Evolutionary conservation across 2,113 vertebrate genomes (phyloP).

Genomic region (Pedionomus torquatus): DNA sequence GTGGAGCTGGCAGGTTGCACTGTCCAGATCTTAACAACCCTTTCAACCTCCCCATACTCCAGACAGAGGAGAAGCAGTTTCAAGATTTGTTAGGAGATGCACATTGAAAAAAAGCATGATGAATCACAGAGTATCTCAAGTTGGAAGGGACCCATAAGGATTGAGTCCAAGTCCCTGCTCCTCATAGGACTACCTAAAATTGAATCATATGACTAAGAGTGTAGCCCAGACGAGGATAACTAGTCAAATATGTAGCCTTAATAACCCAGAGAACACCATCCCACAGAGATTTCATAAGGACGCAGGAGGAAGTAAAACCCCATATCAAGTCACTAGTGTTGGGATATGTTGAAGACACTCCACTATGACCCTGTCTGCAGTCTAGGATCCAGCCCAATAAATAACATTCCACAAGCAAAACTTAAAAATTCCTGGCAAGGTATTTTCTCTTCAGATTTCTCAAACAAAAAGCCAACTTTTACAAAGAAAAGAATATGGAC

Average conservation of each 20-base stretch:
- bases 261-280: not conserved
- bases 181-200: not conserved
- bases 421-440: not conserved
- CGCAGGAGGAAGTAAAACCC: not conserved
- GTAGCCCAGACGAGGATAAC: not conserved
- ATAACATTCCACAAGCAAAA: not conserved
- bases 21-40: not conserved
- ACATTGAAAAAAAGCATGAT: not conserved
- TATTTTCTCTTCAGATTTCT: not conserved
- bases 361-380: not conserved
- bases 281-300: not conserved
- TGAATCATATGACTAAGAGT: not conserved
- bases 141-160: not conserved
- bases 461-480: not conserved
- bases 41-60: not conserved
- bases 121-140: not conserved
- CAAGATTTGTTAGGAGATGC: not conserved
- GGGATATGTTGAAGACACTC: not conserved
- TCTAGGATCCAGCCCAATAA: not conserved
- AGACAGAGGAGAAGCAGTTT: not conserved
- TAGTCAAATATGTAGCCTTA: not conserved
- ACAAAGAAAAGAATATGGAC: not conserved
- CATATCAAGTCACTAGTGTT: not conserved
- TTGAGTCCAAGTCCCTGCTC: not conserved
- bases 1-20: not conserved